Evolutionary conservation across 2,113 vertebrate species (phyloP).

Genomic region (Strix uralensis): DNA sequence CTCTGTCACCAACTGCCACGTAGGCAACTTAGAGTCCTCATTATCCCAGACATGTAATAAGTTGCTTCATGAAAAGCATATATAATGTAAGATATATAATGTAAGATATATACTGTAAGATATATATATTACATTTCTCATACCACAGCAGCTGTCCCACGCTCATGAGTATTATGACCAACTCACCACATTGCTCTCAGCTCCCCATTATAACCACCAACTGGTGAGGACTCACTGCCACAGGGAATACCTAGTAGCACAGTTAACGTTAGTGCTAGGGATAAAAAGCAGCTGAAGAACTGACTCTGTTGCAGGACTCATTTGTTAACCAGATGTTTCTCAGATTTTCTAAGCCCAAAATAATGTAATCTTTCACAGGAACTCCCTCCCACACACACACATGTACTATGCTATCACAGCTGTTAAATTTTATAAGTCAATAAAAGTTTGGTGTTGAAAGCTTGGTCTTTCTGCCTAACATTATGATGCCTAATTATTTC

Average conservation of each 20-base stretch:
- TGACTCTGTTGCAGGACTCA: background rate
- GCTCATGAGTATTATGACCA: background rate
- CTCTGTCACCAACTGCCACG: background rate
- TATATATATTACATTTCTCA: background rate
- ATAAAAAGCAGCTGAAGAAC: background rate
- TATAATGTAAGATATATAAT: too few relatives aligned
- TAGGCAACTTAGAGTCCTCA: background rate
- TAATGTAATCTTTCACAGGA: background rate
- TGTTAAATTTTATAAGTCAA: background rate
- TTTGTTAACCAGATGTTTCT: conserved; percentile 19
- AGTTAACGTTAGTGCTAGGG: background rate
- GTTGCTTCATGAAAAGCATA: background rate
- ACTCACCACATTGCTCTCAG: background rate
- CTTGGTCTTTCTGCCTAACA: background rate
- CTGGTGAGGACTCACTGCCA: background rate
- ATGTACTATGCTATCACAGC: background rate
- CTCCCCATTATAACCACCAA: background rate
- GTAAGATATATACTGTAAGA: too few relatives aligned
- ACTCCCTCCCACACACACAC: background rate
- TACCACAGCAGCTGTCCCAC: background rate
- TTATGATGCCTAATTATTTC: background rate
- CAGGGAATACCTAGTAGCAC: background rate
- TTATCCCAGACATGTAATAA: background rate
- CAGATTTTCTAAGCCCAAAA: background rate
- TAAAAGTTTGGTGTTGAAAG: background rate